phyloP scores from a whole-genome alignment of 2,888 invertebrate species.

The Odontocerum albicorne region DNA sequence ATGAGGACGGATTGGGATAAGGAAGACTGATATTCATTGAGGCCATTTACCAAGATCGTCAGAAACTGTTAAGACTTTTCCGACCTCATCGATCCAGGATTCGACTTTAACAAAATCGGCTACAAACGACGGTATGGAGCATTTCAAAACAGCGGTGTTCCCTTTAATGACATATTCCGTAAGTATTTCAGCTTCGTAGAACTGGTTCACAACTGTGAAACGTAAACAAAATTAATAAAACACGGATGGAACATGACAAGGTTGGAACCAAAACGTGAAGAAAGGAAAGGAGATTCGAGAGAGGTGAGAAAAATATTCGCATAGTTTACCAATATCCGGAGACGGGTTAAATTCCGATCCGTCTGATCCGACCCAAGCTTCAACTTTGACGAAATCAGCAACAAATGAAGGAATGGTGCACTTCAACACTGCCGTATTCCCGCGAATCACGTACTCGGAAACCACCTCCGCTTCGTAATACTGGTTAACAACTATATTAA shows the following conservation, averaged over 20 bases:
- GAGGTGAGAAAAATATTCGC: not conserved
- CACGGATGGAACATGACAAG: not conserved
- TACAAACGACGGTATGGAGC: conserved; percentile 88
- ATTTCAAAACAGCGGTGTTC: conserved; percentile 84
- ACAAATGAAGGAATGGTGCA: conserved; percentile 91
- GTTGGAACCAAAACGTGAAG: not conserved
- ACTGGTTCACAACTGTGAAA: conserved; percentile 78
- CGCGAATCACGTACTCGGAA: conserved; percentile 86
- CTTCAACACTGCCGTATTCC: conserved; percentile 84
- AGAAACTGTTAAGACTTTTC: conserved; percentile 25
- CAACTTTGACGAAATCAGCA: conserved; percentile 87
- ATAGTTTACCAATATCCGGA: conserved; percentile 69
- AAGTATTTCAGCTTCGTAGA: conserved; percentile 86
- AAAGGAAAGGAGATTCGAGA: conserved; percentile 1
- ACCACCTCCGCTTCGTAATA: conserved; percentile 88
- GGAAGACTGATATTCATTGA: conserved; percentile 13
- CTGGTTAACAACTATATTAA: conserved; percentile 76
- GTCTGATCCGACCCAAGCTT: conserved; percentile 73
- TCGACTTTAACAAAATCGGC: conserved; percentile 90
- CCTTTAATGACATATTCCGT: conserved; percentile 89
- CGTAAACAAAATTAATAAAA: conserved; percentile 13
- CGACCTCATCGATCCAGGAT: conserved; percentile 68
- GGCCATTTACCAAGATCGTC: conserved; percentile 34
- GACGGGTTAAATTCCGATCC: conserved; percentile 70
- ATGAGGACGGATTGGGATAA: conserved; percentile 6